Evolutionary conservation across 1,140 invertebrate species (phyloP).

Genomic region (Chrysopa pallens): DNA sequence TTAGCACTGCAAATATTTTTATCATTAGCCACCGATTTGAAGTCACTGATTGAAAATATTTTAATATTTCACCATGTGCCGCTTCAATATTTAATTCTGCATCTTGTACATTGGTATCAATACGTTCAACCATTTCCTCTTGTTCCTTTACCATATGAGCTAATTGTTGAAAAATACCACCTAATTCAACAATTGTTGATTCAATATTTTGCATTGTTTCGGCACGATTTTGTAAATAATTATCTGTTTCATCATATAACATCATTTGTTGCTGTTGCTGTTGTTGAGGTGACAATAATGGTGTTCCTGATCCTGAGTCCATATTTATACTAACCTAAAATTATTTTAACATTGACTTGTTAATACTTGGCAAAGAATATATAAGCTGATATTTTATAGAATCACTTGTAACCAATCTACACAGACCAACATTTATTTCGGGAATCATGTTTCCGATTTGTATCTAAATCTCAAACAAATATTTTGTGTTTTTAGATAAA

Average conservation of each 20-base stretch:
- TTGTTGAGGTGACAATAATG: constrained; percentile 15
- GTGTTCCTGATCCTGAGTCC: constrained; percentile 24
- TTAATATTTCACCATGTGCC: constrained; percentile 90
- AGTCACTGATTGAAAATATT: constrained; percentile 95
- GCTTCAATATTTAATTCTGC: constrained; percentile 93
- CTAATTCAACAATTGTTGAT: constrained; percentile 96
- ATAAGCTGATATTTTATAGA: too few relatives aligned
- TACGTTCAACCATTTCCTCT: constrained; percentile 95
- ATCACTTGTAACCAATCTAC: too few relatives aligned
- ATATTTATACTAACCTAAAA: constrained; percentile 63
- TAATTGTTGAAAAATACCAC: constrained; percentile 93
- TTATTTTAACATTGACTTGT: constrained; percentile 42
- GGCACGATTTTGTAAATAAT: constrained; percentile 80
- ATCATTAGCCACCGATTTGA: constrained; percentile 99
- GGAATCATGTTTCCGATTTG: too few relatives aligned
- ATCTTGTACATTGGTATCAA: constrained; percentile 93
- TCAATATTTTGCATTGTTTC: constrained; percentile 99
- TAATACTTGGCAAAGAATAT: too few relatives aligned
- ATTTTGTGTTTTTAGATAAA: too few relatives aligned
- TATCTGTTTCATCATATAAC: constrained; percentile 70
- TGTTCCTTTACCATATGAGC: constrained; percentile 99
- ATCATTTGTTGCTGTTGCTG: constrained; percentile 40
- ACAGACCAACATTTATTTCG: too few relatives aligned
- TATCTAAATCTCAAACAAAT: too few relatives aligned
- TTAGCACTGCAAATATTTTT: constrained; percentile 95